Percentiles rank a stretch among this genome's conserved stretches.
Conservation (phyloP, 2,888 invertebrate species). For the Phanerotoma sp. region DNA sequence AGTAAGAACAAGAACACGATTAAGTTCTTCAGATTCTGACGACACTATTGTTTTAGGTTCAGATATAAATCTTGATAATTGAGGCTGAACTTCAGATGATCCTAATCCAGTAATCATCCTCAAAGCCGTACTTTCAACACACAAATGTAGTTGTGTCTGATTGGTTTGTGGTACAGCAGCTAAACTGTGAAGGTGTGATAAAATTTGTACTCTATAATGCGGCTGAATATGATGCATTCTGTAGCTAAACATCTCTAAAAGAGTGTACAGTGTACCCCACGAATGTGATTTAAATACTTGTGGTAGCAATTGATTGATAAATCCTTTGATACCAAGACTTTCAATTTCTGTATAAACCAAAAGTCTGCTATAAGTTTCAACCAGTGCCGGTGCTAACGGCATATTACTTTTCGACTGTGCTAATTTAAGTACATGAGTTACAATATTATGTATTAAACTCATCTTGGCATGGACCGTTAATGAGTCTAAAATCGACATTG, state of each 20-base stretch:
- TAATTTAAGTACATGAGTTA: constrained; percentile 86
- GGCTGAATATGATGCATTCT: constrained; percentile 95
- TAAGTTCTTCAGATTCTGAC: constrained; percentile 92
- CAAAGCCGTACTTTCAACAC: constrained; percentile 87
- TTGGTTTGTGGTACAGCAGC: constrained; percentile 92
- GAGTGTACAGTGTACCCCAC: constrained; percentile 93
- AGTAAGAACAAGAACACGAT: constrained; percentile 89
- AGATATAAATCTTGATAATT: constrained; percentile 85
- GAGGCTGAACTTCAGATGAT: constrained; percentile 93
- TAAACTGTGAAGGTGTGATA: constrained; percentile 88
- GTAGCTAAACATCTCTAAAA: constrained; percentile 96
- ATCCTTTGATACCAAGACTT: constrained; percentile 94
- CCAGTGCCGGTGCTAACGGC: constrained; percentile 85
- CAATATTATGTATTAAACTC: constrained; percentile 82
- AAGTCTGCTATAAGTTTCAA: constrained; percentile 92
- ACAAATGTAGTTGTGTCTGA: constrained; percentile 91
- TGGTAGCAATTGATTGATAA: constrained; percentile 90
- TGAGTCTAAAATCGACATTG: constrained; percentile 91
- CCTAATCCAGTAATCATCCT: constrained; percentile 86
- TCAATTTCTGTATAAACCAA: constrained; percentile 96
- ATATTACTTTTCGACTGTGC: constrained; percentile 84
- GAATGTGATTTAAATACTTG: constrained; percentile 89
- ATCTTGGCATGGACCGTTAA: constrained; percentile 96
- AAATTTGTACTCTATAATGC: constrained; percentile 88
- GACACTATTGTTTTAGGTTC: constrained; percentile 91